phyloP scores from a whole-genome alignment of 1,140 invertebrate species.

The Pseudachorutes palmiensis region DNA sequence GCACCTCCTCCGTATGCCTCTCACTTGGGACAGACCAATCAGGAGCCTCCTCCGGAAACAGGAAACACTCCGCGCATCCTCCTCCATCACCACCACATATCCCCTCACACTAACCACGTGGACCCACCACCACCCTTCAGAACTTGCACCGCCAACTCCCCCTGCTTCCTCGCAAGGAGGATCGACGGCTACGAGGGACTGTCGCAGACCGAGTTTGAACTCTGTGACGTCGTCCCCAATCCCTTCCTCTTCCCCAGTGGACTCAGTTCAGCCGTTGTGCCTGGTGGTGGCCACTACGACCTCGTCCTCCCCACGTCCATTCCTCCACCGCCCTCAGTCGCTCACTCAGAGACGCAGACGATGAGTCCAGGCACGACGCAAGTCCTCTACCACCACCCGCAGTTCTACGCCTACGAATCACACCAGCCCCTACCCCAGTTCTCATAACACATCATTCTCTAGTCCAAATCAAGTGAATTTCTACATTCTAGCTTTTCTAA shows the following conservation, averaged over 20 bases:
- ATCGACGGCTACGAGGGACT: conserved; percentile 40
- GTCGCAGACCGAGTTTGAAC: conserved; percentile 41
- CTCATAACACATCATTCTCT: conserved; percentile 5
- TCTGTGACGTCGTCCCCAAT: conserved; percentile 29
- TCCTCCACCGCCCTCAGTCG: conserved; percentile 8
- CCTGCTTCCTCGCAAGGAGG: neutral
- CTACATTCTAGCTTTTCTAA: neutral
- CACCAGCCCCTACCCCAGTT: neutral
- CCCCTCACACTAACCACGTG: neutral
- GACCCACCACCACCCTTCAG: neutral
- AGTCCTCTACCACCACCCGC: neutral
- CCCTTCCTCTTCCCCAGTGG: neutral
- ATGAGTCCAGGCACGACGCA: neutral
- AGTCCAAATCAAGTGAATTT: neutral
- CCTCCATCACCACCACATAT: neutral
- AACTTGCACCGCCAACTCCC: neutral
- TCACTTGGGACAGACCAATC: conserved; percentile 16
- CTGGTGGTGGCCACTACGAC: neutral
- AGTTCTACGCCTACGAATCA: neutral
- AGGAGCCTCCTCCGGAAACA: neutral
- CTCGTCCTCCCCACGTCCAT: neutral
- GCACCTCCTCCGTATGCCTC: neutral
- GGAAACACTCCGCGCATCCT: neutral
- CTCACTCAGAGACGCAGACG: conserved; percentile 11
- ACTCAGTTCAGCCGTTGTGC: neutral